A percentile compares a stretch with the other conserved stretches of the same genome.
Evolutionary conservation across 2,888 invertebrate species (phyloP).

Genomic region (Drosophila austrosaltans): DNA sequence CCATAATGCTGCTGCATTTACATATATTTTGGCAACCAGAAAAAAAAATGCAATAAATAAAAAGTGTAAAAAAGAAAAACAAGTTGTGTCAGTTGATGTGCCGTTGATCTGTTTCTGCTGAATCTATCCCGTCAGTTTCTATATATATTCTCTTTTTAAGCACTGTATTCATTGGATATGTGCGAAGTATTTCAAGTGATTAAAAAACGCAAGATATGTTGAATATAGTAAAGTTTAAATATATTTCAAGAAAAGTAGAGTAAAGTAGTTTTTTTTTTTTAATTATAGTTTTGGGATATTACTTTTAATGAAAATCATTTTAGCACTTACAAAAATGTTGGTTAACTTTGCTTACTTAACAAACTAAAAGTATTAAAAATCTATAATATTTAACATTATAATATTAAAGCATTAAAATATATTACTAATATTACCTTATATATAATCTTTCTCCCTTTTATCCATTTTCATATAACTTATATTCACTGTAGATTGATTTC

Average conservation of each 20-base stretch:
- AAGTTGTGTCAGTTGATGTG: constrained; percentile 56
- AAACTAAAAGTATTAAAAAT: too few relatives aligned
- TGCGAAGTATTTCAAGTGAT: neutral
- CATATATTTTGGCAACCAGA: constrained; percentile 41
- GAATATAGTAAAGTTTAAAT: too few relatives aligned
- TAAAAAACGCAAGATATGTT: too few relatives aligned
- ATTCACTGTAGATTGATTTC: constrained; percentile 40
- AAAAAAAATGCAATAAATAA: constrained; percentile 25
- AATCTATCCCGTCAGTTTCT: constrained; percentile 1
- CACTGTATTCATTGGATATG: constrained; percentile 7
- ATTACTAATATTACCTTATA: too few relatives aligned
- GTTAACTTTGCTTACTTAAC: too few relatives aligned
- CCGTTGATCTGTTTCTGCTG: constrained; percentile 66
- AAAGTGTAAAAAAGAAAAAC: constrained; percentile 29
- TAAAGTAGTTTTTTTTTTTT: too few relatives aligned
- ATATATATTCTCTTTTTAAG: neutral
- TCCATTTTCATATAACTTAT: neutral
- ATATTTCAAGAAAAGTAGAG: too few relatives aligned
- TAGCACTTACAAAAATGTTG: too few relatives aligned
- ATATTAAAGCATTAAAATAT: too few relatives aligned
- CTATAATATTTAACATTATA: too few relatives aligned
- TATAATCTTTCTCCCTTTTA: neutral
- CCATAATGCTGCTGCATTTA: constrained; percentile 45
- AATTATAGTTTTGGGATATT: too few relatives aligned
- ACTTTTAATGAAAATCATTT: too few relatives aligned